These are phyloP conservation scores for Hoplodrina ambigua DNA, from an alignment of 2,888 invertebrate genomes.

Conservation along the genomic window DNA sequence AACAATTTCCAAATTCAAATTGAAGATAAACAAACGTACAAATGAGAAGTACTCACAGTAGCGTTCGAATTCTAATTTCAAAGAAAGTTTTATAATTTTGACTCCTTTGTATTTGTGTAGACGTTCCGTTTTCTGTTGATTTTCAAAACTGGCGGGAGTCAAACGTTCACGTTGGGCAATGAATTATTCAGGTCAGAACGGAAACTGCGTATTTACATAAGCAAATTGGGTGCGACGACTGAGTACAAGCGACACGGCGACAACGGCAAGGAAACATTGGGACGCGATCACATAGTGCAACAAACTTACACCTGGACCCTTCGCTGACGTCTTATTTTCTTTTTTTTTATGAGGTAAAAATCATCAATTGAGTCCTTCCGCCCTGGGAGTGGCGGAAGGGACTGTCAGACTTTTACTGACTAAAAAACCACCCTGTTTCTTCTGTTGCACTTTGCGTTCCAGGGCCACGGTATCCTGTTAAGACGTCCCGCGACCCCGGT, in stretches of 20 bases:
- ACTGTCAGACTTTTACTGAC: too few relatives aligned
- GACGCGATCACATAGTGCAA: conserved; percentile 64
- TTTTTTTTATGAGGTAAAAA: too few relatives aligned
- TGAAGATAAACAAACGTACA: conserved; percentile 65
- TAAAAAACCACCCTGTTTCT: too few relatives aligned
- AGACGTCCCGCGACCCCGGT: too few relatives aligned
- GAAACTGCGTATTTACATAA: conserved; percentile 90
- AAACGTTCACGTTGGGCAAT: conserved; percentile 83
- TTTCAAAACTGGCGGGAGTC: conserved; percentile 85
- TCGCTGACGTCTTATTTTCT: too few relatives aligned
- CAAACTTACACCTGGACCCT: conserved; percentile 44
- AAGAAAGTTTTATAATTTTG: conserved; percentile 78
- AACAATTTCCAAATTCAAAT: conserved; percentile 69
- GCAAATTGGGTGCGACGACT: conserved; percentile 88
- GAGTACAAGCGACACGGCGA: conserved; percentile 68
- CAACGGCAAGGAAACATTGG: conserved; percentile 66
- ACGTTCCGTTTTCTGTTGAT: conserved; percentile 83
- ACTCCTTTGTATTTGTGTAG: conserved; percentile 79
- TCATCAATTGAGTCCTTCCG: too few relatives aligned
- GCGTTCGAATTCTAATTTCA: conserved; percentile 63
- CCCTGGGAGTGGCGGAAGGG: too few relatives aligned
- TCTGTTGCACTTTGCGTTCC: too few relatives aligned
- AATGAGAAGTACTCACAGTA: conserved; percentile 59
- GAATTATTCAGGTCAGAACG: conserved; percentile 88
- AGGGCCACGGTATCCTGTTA: too few relatives aligned